Percentiles rank a stretch among this genome's conserved stretches.
These are phyloP conservation scores for Chiridota heheva DNA, from an alignment of 35 echinoderm and acorn worm genomes.

Conservation along the genomic window DNA sequence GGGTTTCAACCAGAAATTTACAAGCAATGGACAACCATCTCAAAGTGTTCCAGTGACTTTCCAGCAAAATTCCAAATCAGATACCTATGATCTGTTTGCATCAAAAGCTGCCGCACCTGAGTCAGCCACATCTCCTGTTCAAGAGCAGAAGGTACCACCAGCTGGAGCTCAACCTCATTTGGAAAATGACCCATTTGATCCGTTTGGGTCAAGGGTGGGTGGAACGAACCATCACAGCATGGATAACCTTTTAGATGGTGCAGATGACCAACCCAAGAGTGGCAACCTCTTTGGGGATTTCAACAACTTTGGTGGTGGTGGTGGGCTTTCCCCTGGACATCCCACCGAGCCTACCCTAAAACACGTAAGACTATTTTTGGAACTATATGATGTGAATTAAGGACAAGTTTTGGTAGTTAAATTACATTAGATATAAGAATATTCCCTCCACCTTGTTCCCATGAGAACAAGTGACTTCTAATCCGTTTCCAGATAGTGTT, in stretches of 20 bases:
- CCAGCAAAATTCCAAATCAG: too few relatives aligned
- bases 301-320: not conserved
- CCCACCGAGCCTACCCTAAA: constrained; percentile 28
- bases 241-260: constrained; percentile 25
- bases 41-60: too few relatives aligned
- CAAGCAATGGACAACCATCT: too few relatives aligned
- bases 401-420: not conserved
- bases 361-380: constrained; percentile 49
- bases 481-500: too few relatives aligned
- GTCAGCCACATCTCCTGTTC: not conserved
- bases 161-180: too few relatives aligned
- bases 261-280: not conserved
- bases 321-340: too few relatives aligned
- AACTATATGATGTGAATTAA: too few relatives aligned
- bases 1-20: too few relatives aligned
- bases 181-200: constrained; percentile 9
- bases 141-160: too few relatives aligned
- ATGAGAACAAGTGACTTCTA: too few relatives aligned
- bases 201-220: constrained; percentile 36
- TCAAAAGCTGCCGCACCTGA: not conserved
- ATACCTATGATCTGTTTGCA: too few relatives aligned
- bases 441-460: constrained; percentile 1
- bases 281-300: constrained; percentile 62
- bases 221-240: constrained; percentile 7
- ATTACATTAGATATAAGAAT: not conserved